A percentile compares a stretch with the other conserved stretches of the same genome.
Evolutionary conservation across 2,888 invertebrate species (phyloP).

Genomic region (Andrena fulva): DNA sequence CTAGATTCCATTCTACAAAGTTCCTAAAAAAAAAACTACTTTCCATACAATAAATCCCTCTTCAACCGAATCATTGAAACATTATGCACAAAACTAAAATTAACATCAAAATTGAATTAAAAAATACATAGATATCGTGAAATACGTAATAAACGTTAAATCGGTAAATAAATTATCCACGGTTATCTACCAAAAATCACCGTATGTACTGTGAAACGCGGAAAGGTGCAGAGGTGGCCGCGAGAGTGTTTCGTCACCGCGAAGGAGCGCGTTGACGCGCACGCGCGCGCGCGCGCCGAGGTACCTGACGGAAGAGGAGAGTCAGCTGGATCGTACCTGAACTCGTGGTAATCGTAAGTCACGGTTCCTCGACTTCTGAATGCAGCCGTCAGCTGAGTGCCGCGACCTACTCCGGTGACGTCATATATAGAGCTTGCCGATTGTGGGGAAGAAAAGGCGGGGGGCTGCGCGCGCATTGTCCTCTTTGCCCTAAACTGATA

Average conservation of each 20-base stretch:
- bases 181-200: background rate
- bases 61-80: too few species aligned
- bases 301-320: background rate
- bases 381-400: slow-evolving; percentile 79
- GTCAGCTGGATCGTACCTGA: slow-evolving; percentile 62
- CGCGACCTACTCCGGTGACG: slow-evolving; percentile 81
- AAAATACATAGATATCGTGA: too few species aligned
- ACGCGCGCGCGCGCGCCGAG: background rate
- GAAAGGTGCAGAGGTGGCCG: too few species aligned
- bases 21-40: too few species aligned
- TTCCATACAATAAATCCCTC: too few species aligned
- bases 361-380: slow-evolving; percentile 76
- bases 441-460: slow-evolving; percentile 68
- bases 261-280: background rate
- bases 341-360: slow-evolving; percentile 58
- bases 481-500: slow-evolving; percentile 47
- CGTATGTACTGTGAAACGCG: background rate
- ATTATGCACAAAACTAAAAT: too few species aligned
- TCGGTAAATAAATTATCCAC: too few species aligned
- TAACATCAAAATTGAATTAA: too few species aligned
- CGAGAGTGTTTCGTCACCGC: background rate
- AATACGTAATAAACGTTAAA: too few species aligned
- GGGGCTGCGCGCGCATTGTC: slow-evolving; percentile 81
- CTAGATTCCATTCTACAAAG: too few species aligned
- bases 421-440: slow-evolving; percentile 80